Evolutionary conservation across 1,140 invertebrate genomes (phyloP).

Genomic region (Macrostomum lignano): DNA sequence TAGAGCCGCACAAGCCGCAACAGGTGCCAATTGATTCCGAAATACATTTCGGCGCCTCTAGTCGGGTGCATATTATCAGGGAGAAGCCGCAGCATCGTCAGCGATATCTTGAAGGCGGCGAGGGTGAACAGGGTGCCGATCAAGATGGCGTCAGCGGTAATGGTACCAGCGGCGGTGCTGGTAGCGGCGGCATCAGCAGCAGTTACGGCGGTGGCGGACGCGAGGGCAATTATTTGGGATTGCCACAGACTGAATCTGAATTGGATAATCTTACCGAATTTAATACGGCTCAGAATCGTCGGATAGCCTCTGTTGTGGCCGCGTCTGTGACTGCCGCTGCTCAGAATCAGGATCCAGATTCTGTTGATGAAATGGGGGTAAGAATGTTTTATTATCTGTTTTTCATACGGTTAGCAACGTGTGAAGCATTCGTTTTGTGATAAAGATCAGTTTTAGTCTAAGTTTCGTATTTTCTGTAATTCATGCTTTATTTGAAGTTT

Average conservation of each 20-base stretch:
- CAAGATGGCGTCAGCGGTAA: slow-evolving; percentile 6
- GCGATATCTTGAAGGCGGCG: slow-evolving; percentile 9
- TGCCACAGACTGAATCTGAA: slow-evolving; percentile 78
- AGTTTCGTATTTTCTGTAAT: too few relatives aligned
- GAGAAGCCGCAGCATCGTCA: slow-evolving; percentile 41
- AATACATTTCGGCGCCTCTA: slow-evolving; percentile 92
- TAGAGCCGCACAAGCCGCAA: slow-evolving; percentile 70
- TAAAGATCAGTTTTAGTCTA: too few relatives aligned
- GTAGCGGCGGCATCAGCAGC: slow-evolving; percentile 36
- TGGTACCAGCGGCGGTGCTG: slow-evolving; percentile 25
- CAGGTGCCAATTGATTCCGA: slow-evolving; percentile 30
- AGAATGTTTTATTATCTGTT: too few relatives aligned
- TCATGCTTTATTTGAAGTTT: too few relatives aligned
- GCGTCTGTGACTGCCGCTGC: slow-evolving; percentile 5
- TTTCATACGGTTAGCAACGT: too few relatives aligned
- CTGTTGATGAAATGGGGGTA: too few relatives aligned
- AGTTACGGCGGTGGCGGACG: slow-evolving; percentile 41
- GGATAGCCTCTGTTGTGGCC: slow-evolving; percentile 58
- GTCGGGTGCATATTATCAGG: slow-evolving; percentile 62
- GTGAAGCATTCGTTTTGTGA: too few relatives aligned
- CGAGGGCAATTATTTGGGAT: slow-evolving; percentile 40
- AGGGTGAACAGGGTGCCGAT: too few relatives aligned
- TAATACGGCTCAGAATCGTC: slow-evolving; percentile 85
- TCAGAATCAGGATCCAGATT: slow-evolving; percentile 2
- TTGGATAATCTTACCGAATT: slow-evolving; percentile 96